Conservation (phyloP, 2,797 vertebrate species). For the Spheniscus humboldti region DNA sequence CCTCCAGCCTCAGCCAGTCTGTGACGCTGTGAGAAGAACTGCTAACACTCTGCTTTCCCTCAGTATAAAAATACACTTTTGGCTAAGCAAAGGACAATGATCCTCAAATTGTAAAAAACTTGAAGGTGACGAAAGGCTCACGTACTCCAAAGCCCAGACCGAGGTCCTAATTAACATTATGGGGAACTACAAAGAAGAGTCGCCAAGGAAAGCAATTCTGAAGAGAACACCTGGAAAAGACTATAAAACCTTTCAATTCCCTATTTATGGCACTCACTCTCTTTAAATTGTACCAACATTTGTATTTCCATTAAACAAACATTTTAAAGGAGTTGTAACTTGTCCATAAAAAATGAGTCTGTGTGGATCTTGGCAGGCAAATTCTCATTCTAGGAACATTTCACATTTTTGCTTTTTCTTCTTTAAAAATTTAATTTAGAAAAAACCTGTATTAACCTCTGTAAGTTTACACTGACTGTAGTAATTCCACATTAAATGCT, state of each 20-base stretch:
- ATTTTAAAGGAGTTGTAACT: slow-evolving; percentile 61
- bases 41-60: neutral
- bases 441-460: neutral
- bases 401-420: neutral
- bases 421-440: neutral
- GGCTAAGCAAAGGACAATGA: neutral
- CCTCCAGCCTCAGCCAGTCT: neutral
- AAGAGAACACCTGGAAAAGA: slow-evolving; percentile 34
- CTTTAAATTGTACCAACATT: slow-evolving; percentile 23
- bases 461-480: neutral
- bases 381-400: slow-evolving; percentile 50
- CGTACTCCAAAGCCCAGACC: neutral
- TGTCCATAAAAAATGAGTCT: slow-evolving; percentile 43
- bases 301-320: slow-evolving; percentile 62
- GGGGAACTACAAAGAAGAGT: neutral
- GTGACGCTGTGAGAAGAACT: neutral
- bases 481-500: neutral
- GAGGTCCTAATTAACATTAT: neutral
- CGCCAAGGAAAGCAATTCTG: slow-evolving; percentile 34
- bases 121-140: neutral
- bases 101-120: neutral
- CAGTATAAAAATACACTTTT: neutral
- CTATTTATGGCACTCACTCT: neutral
- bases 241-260: slow-evolving; percentile 13
- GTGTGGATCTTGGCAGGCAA: slow-evolving; percentile 55